Percentiles rank a stretch among this genome's conserved stretches.
These are phyloP conservation scores for Tauraco hartlaubi DNA, from an alignment of 2,797 vertebrate genomes.

Conservation along the genomic window DNA sequence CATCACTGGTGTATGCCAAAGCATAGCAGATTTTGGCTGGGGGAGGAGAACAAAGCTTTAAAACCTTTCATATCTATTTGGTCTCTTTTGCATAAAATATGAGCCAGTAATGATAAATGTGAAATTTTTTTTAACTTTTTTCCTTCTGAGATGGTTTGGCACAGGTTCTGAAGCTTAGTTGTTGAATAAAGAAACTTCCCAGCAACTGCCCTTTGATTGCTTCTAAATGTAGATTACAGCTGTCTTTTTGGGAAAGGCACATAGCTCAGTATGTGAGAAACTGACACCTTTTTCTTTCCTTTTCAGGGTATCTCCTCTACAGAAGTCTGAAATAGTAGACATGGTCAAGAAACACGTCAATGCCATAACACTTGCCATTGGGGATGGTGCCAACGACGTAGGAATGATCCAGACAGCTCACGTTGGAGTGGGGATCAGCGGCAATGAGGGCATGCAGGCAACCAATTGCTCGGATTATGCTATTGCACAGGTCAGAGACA, in stretches of 20 bases:
- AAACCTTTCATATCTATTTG: neutral
- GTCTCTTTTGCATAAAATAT: neutral
- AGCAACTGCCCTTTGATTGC: slow-evolving; percentile 58
- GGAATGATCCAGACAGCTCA: slow-evolving; percentile 99
- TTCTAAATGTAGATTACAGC: slow-evolving; percentile 75
- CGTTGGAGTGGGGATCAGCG: slow-evolving; percentile 97
- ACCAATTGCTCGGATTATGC: slow-evolving; percentile 98
- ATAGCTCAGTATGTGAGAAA: slow-evolving; percentile 51
- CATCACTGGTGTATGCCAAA: neutral
- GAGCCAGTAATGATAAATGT: neutral
- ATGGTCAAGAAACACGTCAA: slow-evolving; percentile 99
- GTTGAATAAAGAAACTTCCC: slow-evolving; percentile 62
- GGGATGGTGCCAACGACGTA: slow-evolving; percentile 98
- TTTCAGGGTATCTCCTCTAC: slow-evolving; percentile 95
- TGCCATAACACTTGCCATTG: slow-evolving; percentile 97
- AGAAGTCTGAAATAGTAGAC: slow-evolving; percentile 99
- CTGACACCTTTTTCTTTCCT: slow-evolving; percentile 69
- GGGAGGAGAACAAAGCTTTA: neutral
- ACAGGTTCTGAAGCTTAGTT: slow-evolving; percentile 43
- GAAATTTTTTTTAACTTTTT: slow-evolving; percentile 45
- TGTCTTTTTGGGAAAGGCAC: slow-evolving; percentile 55
- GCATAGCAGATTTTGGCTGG: neutral
- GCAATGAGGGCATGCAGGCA: slow-evolving; percentile 99
- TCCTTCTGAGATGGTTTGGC: slow-evolving; percentile 70
- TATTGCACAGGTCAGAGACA: slow-evolving; percentile 92